Evolutionary conservation across 2,888 invertebrate species (phyloP).

Genomic region (Allophyes oxyacanthae): DNA sequence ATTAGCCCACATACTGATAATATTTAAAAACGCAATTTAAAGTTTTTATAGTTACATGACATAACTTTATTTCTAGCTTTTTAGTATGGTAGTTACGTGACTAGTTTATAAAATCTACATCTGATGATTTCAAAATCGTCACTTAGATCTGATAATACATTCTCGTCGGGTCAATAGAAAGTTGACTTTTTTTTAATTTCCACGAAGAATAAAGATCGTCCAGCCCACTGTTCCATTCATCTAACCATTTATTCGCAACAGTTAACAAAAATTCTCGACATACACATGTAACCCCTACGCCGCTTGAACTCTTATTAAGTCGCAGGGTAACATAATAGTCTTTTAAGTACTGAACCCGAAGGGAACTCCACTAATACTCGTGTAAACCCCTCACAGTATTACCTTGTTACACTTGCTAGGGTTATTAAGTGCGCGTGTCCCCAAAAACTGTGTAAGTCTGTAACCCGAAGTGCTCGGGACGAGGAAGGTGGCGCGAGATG

Average conservation of each 20-base stretch:
- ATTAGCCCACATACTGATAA: too few relatives aligned
- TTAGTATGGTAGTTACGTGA: too few relatives aligned
- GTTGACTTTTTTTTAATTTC: too few relatives aligned
- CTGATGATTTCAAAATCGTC: conserved; percentile 1
- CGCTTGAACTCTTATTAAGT: conserved; percentile 35
- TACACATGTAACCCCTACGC: neutral
- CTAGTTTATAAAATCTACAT: too few relatives aligned
- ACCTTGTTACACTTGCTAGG: conserved; percentile 10
- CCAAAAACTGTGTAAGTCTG: conserved; percentile 16
- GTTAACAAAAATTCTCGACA: neutral
- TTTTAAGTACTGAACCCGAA: conserved; percentile 32
- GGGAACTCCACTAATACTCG: conserved; percentile 21
- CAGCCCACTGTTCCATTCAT: neutral
- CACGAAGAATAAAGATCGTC: too few relatives aligned
- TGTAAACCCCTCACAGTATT: conserved; percentile 14
- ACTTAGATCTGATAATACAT: neutral
- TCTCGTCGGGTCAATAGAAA: too few relatives aligned
- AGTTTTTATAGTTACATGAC: too few relatives aligned
- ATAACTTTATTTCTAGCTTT: too few relatives aligned
- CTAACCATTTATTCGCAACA: neutral
- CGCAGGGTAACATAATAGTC: conserved; percentile 35
- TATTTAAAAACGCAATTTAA: too few relatives aligned
- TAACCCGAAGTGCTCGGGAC: conserved; percentile 9
- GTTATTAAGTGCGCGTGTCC: conserved; percentile 16
- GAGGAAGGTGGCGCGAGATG: too few relatives aligned